Conservation (phyloP, 1,140 invertebrate species). For the Scaptomyza montana region DNA sequence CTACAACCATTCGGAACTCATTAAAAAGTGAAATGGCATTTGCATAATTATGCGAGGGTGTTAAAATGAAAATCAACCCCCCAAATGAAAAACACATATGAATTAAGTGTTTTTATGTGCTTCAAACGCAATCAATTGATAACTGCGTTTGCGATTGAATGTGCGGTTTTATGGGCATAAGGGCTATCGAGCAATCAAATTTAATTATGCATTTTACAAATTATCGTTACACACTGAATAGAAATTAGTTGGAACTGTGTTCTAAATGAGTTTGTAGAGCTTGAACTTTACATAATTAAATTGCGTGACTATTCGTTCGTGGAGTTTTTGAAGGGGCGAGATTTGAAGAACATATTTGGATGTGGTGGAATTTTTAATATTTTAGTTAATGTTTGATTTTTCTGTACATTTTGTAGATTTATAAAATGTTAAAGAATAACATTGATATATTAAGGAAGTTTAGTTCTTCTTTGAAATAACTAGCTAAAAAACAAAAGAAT, state of each 20-base stretch:
- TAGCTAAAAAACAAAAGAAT: no score
- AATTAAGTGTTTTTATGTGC: no score
- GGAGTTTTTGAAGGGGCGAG: neutral
- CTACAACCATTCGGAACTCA: slow-evolving; percentile 24
- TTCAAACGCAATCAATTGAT: neutral
- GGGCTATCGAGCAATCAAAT: slow-evolving; percentile 48
- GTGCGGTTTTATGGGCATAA: neutral
- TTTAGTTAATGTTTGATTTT: no score
- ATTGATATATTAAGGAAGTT: no score
- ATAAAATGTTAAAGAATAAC: no score
- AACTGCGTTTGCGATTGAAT: slow-evolving; percentile 40
- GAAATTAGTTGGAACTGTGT: slow-evolving; percentile 19
- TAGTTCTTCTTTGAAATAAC: no score
- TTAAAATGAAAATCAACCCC: neutral
- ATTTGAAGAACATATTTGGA: no score
- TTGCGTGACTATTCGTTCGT: neutral
- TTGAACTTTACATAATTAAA: neutral
- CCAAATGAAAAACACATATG: neutral
- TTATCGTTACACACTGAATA: slow-evolving; percentile 29
- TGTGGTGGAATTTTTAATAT: no score
- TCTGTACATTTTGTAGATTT: no score
- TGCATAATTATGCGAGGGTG: slow-evolving; percentile 25
- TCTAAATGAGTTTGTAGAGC: neutral
- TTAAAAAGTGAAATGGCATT: slow-evolving; percentile 48
- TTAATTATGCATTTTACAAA: slow-evolving; percentile 47